These are phyloP conservation scores for Caenorhabditis japonica DNA, from an alignment of 2,888 invertebrate species.

Conservation along the genomic window DNA sequence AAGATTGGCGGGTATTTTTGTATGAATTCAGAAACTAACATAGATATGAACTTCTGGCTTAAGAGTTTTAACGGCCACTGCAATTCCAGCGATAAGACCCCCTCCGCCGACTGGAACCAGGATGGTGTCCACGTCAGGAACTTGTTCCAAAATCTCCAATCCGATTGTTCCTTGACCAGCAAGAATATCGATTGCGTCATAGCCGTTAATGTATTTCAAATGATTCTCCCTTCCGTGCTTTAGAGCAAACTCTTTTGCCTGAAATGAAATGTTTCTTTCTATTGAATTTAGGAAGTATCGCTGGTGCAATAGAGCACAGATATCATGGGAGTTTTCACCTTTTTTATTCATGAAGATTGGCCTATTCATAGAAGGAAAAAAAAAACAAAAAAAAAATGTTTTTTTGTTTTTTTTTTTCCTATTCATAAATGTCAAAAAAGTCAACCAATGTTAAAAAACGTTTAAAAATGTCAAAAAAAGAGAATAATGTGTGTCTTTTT, in stretches of 20 bases:
- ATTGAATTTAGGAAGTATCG: too few relatives aligned
- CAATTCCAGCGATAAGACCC: constrained; percentile 91
- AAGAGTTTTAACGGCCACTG: constrained; percentile 89
- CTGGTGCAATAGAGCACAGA: too few relatives aligned
- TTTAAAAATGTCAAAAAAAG: too few relatives aligned
- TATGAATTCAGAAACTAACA: constrained; percentile 81
- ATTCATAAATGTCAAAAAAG: too few relatives aligned
- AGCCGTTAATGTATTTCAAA: constrained; percentile 89
- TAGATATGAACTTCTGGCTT: constrained; percentile 88
- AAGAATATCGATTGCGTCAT: constrained; percentile 94
- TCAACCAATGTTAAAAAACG: too few relatives aligned
- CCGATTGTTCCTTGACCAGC: constrained; percentile 95
- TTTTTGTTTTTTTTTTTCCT: too few relatives aligned
- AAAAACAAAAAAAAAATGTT: too few relatives aligned
- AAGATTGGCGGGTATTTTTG: not conserved
- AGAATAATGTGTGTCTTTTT: too few relatives aligned
- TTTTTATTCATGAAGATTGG: not conserved
- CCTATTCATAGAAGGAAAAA: too few relatives aligned
- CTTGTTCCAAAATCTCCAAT: constrained; percentile 90
- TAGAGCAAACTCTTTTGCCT: constrained; percentile 86
- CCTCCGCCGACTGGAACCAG: constrained; percentile 94
- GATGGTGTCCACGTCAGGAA: constrained; percentile 86
- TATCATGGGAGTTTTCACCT: too few relatives aligned
- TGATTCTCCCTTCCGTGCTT: constrained; percentile 84
- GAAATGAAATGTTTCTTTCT: constrained; percentile 3